Percentiles rank a stretch among this genome's conserved stretches.
Conservation (phyloP, 1,140 invertebrate genomes). For the Acromyrmex charruanus region DNA sequence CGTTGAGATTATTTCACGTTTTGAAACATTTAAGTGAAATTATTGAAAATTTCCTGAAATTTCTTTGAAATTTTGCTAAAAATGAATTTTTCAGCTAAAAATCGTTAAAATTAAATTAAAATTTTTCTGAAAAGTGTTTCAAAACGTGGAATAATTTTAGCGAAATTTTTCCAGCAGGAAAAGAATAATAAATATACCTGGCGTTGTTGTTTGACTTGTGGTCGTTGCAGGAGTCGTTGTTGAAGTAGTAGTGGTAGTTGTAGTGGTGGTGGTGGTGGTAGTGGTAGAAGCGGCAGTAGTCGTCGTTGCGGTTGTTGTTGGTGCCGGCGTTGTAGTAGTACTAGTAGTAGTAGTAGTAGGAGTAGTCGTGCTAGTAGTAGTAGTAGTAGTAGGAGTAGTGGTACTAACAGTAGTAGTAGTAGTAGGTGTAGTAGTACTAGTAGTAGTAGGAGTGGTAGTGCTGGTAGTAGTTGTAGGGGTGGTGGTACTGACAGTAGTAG, state of each 20-base stretch:
- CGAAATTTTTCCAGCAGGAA: background rate
- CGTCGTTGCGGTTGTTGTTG: slow-evolving; percentile 25
- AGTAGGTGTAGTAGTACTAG: slow-evolving; percentile 49
- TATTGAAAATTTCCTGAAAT: no score
- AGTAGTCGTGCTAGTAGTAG: slow-evolving; percentile 30
- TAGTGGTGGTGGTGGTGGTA: slow-evolving; percentile 48
- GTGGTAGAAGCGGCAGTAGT: slow-evolving; percentile 39
- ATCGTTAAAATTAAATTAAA: no score
- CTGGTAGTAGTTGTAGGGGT: no score
- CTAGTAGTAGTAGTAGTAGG: slow-evolving; percentile 35
- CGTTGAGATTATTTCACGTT: no score
- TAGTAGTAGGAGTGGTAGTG: background rate
- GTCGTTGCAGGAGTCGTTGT: slow-evolving; percentile 15
- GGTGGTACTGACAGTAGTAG: no score
- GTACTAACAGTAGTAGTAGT: slow-evolving; percentile 61
- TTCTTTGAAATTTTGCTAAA: no score
- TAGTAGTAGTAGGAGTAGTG: slow-evolving; percentile 50
- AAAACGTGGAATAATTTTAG: no score
- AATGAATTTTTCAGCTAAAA: no score
- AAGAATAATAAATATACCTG: slow-evolving; percentile 51
- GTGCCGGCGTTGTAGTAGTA: slow-evolving; percentile 56
- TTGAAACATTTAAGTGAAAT: no score
- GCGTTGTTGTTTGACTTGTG: slow-evolving; percentile 13
- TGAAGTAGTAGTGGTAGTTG: slow-evolving; percentile 49
- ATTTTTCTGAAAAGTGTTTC: no score